Base-by-base conservation (phyloP, 1,140 invertebrate genomes). In the Listronotus oregonensis region DNA sequence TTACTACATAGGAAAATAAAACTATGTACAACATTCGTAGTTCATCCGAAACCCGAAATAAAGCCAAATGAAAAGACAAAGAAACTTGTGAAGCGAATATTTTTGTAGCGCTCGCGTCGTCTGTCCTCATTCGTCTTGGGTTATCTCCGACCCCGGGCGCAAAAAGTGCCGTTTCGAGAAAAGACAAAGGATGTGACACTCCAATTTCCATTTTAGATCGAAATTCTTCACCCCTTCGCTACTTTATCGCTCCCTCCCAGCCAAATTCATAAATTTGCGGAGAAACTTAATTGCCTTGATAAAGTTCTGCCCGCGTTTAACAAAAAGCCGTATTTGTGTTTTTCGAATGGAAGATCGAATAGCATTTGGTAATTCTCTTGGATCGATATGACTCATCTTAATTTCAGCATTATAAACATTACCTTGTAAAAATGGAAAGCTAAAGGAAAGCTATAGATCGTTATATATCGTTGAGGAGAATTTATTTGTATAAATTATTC, bases 131-230 rank as follows among this genome's bases (percentile, higher is more conserved):
- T 66, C 67, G 71, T 75, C 75, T 73, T 70, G 57, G 56, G 70
- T 75, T 75, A 77, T 75, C 75, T 77, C 67, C 64, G 56, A 68
- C 70, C 70, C 55, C 70, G 44, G 64, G 73, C 68, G 70, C 64
- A 74, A 75, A 75, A 75, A 73, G 69, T 70, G 66, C 64, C 52
- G 61, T 64, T 68, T 66, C 70, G 71, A 71, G 73, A 71, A 73
- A 73, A 75, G 73, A 75, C 72, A 75, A 75, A 75, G 72, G 74
- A 77, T 74, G 74, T 77, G 75, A 77, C 75, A 77, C 71, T 74
- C 75, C 75, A 77, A 77, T 77, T 77, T 77, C 74, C 75, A 77
- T 77, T 77, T 75, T 71, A 75, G 72, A 75, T 75, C 73, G 73
- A 71, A 75, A 76, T 75, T 74, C 68, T 71, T 71, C 71, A 65